Evolutionary conservation across 2,888 invertebrate species (phyloP), one percentile per base, ranked within the genome.

Genomic region (Ommatoiulus sabulosus): DNA sequence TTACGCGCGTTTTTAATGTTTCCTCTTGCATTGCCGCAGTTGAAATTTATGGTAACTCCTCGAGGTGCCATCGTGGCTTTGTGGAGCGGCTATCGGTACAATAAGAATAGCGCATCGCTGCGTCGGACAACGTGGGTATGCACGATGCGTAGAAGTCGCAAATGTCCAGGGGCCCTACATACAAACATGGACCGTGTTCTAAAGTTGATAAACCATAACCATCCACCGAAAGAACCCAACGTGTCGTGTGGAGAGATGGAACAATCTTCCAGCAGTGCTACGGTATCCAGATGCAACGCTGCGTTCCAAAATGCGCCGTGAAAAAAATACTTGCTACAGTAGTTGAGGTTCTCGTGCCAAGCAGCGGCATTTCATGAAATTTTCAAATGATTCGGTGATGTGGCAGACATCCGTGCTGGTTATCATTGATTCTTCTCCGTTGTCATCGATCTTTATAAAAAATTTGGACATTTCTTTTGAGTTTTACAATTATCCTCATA

Each of bases 21-120:
- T 72, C 72, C 72, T 24, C 20, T 72, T 72, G 5, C 72, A 72
- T 24, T 24, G 10, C 72, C 20, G 63, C n/a, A 72, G 72, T 72
- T 72, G 24, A 20, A 72, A 72, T 72, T 72, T 8, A 72, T 24
- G 72, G 72, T 72, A 2, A 24, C 72, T 4, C 72, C 72, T 7
- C 4, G 24, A 72, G 72, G 72, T 72, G 72, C 72, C 72, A 6
- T 72, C 20, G 72, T 72, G 24, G 72, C 72, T 24, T 24, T 72
- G 72, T 24, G 72, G 20, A 72, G 72, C 8, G 72, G 72, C 72
- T 72, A 72, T 72, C 72, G 72, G 24, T 72, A 72, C 72, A 72
- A 72, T 72, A 72, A 72, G 24, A 72, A 72, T 10, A 72, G 72
- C 24, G 24, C n/a, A 5, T 72, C 24, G 0, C 20, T 24, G 72